phyloP scores from a whole-genome alignment of 2,888 invertebrate genomes.

The Tortrix viridana region DNA sequence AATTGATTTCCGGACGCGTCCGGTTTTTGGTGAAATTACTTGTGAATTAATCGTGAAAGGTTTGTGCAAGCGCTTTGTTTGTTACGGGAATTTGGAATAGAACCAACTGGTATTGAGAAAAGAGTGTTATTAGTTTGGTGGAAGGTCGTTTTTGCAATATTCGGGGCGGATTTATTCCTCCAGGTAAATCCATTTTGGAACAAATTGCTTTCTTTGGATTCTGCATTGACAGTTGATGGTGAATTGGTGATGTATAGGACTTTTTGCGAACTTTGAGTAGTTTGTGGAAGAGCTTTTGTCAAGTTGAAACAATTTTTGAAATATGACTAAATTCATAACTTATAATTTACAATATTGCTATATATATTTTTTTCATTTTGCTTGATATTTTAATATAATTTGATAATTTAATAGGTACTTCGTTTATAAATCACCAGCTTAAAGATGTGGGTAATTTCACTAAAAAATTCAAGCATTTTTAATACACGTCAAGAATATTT shows the following conservation, averaged over 20 bases:
- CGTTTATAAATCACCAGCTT: no score
- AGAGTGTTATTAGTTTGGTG: no score
- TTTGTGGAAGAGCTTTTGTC: constrained; percentile 1
- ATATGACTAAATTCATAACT: no score
- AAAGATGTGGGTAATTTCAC: not conserved
- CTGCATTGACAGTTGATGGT: constrained; percentile 2
- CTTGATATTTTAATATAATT: no score
- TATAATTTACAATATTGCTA: no score
- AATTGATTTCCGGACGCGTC: constrained; percentile 53
- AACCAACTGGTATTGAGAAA: not conserved
- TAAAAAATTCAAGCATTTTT: not conserved
- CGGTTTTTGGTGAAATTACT: constrained; percentile 46
- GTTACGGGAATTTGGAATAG: not conserved
- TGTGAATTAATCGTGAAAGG: constrained; percentile 39
- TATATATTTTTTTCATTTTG: no score
- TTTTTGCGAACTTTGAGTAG: constrained; percentile 8
- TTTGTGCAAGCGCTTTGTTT: constrained; percentile 33
- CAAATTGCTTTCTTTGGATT: constrained; percentile 18
- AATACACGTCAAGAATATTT: constrained; percentile 3
- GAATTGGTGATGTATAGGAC: not conserved
- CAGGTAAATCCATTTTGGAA: constrained; percentile 20
- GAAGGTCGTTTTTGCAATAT: no score
- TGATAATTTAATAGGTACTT: no score
- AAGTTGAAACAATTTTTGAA: not conserved
- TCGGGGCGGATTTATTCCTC: not conserved